A percentile compares a stretch with the other conserved stretches of the same genome.
Conservation (phyloP, 1,140 invertebrate species). For the Penaeus japonicus region DNA sequence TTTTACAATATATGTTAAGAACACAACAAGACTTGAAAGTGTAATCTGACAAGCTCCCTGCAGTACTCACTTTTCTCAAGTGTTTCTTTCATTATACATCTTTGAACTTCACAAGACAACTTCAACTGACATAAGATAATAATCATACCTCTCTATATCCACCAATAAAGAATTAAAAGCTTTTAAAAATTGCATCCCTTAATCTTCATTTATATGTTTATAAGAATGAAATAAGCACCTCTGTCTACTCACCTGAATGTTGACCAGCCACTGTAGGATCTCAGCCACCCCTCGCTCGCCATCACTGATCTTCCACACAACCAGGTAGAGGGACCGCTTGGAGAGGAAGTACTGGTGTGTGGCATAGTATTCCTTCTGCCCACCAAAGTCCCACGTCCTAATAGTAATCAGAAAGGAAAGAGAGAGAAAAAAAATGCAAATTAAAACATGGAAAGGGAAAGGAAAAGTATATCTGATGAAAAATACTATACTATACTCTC, state of each 20-base stretch:
- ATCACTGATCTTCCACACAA: conserved; percentile 94
- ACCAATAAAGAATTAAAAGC: too few relatives aligned
- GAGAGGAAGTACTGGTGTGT: conserved; percentile 99
- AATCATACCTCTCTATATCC: too few relatives aligned
- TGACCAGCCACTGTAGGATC: conserved; percentile 93
- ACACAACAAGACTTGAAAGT: too few relatives aligned
- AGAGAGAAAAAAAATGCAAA: conserved; percentile 3
- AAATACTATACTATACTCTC: not conserved
- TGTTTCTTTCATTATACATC: too few relatives aligned
- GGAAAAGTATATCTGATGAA: not conserved
- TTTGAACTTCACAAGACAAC: too few relatives aligned
- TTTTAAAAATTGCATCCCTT: too few relatives aligned
- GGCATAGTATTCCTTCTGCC: conserved; percentile 94
- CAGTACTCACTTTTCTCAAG: too few relatives aligned
- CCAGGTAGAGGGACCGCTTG: conserved; percentile 92
- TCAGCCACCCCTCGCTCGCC: conserved; percentile 89
- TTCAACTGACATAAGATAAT: too few relatives aligned
- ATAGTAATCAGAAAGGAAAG: not conserved
- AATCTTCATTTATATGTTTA: too few relatives aligned
- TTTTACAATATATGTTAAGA: not conserved
- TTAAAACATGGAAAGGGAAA: not conserved
- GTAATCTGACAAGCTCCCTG: too few relatives aligned
- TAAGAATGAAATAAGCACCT: too few relatives aligned
- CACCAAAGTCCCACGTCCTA: conserved; percentile 99
- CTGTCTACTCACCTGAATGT: conserved; percentile 76